Base-by-base conservation (phyloP, 2,797 vertebrate genomes). In the Lutjanus campechanus region DNA sequence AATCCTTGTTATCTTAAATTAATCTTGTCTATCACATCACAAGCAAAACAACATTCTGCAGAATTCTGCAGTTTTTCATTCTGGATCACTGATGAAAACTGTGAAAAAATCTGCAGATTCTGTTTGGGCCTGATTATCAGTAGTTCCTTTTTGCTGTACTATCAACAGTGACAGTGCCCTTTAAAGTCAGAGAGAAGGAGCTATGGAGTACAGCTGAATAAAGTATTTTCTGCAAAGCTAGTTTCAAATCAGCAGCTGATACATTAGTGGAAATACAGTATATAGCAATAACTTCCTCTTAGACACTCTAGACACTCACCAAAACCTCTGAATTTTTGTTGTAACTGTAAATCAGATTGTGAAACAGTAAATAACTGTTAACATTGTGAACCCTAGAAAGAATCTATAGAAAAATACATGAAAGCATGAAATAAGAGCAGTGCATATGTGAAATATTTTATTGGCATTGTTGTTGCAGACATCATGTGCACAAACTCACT, bases 381-480 rank as follows among this genome's bases (percentile, higher is more conserved):
- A 40, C 2, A 56, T 22, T 8, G 5, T 15, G 19, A 54, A 20
- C 1, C 47, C 12, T 4, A 59, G 17, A 44, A 9, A 41, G 1
- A 25, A 54, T 55, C 0, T 15, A 22, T 15, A 25, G 7, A 63
- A 13, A 66, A 77, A 36, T 2, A 19, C 5, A 54, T 53, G 1
- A 58, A 47, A 44, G 1, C 36, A 67, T 36, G 1, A 59, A 71
- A 77, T 68, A 60, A 69, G 4, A 54, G 15, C 1, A 58, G 13
- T 61, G 49, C 25, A 70, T 76, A 73, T 58, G 9, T 84, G 61
- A 79, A 20, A 85, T 17, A 66, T 73, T 94, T 94, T 93, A 93
- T 94, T 94, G 69, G 19, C 56, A 87, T 69, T 83, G 29, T 76
- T 89, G 53, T 84, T 83, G 79, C 77, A 88, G 77, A 91, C 76